Percentiles rank a stretch among this genome's conserved stretches.
Evolutionary conservation across 2,797 vertebrate genomes (phyloP).

Genomic region (Carduelis carduelis): DNA sequence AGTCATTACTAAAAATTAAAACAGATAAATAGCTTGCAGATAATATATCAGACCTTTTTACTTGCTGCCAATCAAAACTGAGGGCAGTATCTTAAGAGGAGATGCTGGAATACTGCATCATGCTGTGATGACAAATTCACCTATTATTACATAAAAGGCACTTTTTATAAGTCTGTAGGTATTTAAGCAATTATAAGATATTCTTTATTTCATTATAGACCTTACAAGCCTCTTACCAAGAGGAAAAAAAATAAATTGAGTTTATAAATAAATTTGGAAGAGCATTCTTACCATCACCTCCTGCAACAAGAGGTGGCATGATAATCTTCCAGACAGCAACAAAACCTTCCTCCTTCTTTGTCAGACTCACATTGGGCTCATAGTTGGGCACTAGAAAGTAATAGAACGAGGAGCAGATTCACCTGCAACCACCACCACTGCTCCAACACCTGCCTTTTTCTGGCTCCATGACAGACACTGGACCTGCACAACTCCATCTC

Average conservation of each 20-base stretch:
- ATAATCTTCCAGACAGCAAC: neutral
- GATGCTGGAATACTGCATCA: neutral
- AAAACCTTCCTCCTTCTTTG: neutral
- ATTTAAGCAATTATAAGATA: neutral
- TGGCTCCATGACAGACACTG: neutral
- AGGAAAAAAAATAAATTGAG: neutral
- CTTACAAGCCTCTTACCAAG: rapidly evolving
- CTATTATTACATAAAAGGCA: neutral
- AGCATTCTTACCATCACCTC: neutral
- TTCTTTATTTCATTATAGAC: neutral
- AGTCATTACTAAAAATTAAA: neutral
- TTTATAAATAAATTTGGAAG: neutral
- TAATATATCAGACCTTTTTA: neutral
- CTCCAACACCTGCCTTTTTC: neutral
- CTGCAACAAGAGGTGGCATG: neutral
- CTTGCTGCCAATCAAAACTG: neutral
- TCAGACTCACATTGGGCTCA: rapidly evolving
- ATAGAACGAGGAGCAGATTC: rapidly evolving
- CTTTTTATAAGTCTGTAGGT: rapidly evolving
- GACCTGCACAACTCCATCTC: neutral
- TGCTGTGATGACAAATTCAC: neutral
- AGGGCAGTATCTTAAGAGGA: neutral
- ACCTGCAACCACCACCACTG: neutral
- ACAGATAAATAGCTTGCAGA: neutral
- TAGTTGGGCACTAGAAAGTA: no score